A percentile compares a stretch with the other conserved stretches of the same genome.
phyloP scores from a whole-genome alignment of 2,113 vertebrate species.

The Cacatua alba region DNA sequence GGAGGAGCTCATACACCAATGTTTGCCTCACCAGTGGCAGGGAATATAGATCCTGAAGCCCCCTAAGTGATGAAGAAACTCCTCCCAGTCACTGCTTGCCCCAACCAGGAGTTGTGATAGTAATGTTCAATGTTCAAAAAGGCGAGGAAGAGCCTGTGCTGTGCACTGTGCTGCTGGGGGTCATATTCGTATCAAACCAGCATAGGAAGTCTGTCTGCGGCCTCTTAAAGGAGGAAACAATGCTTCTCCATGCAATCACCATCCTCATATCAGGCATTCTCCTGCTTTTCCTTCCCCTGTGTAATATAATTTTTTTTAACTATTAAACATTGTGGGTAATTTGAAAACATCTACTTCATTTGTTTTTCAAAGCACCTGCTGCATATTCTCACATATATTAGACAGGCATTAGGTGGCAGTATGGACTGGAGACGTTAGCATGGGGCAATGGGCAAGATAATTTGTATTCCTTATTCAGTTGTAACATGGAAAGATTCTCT shows the following conservation, averaged over 20 bases:
- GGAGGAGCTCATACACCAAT: not conserved
- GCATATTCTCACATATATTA: not conserved
- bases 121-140: not conserved
- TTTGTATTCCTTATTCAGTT: not conserved
- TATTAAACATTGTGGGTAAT: not conserved
- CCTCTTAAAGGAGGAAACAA: not conserved
- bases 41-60: not conserved
- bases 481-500: not conserved
- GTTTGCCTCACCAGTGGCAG: not conserved
- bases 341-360: not conserved
- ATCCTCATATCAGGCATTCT: not conserved
- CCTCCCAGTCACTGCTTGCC: not conserved
- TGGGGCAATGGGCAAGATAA: not conserved
- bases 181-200: not conserved
- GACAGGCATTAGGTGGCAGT: conserved; percentile 57
- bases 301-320: not conserved
- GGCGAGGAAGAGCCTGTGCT: not conserved
- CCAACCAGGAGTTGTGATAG: not conserved
- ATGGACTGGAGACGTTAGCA: conserved; percentile 6
- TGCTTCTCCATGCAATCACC: not conserved
- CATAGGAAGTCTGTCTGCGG: not conserved
- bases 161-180: not conserved
- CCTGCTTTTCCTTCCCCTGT: not conserved
- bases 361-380: not conserved
- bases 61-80: not conserved